Conservation (phyloP, 2,797 vertebrate genomes). For the Trachops cirrhosus region DNA sequence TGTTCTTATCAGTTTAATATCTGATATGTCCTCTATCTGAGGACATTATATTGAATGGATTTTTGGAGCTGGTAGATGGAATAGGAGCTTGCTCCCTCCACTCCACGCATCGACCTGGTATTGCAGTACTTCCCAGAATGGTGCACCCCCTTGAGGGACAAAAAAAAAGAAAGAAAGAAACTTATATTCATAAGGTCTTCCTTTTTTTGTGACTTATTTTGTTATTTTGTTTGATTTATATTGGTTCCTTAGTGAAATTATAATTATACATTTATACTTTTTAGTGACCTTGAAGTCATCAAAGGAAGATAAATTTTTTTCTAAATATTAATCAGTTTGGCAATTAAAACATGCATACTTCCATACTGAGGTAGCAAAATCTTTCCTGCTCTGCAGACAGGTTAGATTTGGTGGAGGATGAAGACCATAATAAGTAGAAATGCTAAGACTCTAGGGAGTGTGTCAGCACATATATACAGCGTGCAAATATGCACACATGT, state of each 20-base stretch:
- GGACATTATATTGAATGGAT: no score
- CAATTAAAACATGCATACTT: neutral
- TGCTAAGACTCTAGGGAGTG: neutral
- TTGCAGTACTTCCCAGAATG: no score
- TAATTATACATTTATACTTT: neutral
- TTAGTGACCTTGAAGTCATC: neutral
- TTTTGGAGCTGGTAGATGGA: no score
- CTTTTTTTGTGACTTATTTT: neutral
- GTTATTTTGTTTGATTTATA: neutral
- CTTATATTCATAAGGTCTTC: neutral
- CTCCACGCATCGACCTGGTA: no score
- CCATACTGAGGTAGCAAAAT: neutral
- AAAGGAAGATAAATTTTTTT: neutral
- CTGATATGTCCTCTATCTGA: no score
- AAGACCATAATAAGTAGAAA: neutral
- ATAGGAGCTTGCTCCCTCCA: no score
- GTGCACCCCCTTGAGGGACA: no score
- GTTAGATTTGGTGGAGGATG: neutral
- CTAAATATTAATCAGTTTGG: neutral
- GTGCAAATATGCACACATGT: neutral
- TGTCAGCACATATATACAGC: neutral
- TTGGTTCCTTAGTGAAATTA: neutral
- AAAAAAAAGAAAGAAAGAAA: no score
- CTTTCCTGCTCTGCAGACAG: neutral
- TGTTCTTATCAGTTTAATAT: no score